Evolutionary conservation across 2,888 invertebrate species (phyloP).

Genomic region (Salticus scenicus): DNA sequence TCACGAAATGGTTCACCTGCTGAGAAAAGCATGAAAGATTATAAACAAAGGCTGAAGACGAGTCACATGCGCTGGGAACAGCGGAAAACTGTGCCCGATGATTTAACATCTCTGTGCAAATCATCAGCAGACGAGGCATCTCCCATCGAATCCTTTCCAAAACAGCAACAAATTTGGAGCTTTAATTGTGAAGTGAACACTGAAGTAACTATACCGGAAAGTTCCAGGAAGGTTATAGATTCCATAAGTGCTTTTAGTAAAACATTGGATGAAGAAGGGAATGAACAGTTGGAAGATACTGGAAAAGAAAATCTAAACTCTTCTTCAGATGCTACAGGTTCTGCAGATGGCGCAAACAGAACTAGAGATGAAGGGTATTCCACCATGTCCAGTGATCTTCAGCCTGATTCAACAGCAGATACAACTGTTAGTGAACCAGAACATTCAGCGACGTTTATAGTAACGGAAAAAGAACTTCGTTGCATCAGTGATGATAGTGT

Average conservation of each 20-base stretch:
- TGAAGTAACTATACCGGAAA: conserved; percentile 33
- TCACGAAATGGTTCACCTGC: conserved; percentile 37
- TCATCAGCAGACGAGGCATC: conserved; percentile 10
- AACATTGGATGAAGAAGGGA: conserved; percentile 28
- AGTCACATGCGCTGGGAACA: conserved; percentile 47
- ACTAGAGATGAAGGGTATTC: conserved; percentile 89
- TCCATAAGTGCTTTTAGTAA: conserved; percentile 38
- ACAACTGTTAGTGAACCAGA: conserved; percentile 61
- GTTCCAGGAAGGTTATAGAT: conserved; percentile 23
- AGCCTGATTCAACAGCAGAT: conserved; percentile 79
- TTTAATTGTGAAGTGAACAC: conserved; percentile 51
- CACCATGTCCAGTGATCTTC: conserved; percentile 88
- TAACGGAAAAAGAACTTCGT: conserved; percentile 33
- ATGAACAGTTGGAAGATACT: neutral
- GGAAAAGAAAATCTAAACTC: conserved; percentile 33
- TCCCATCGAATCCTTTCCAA: conserved; percentile 40
- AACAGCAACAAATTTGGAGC: conserved; percentile 56
- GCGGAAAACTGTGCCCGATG: conserved; percentile 20
- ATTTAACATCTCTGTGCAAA: conserved; percentile 20
- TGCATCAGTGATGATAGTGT: conserved; percentile 62
- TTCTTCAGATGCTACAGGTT: conserved; percentile 44
- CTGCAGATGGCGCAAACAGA: conserved; percentile 73
- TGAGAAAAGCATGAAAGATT: conserved; percentile 53
- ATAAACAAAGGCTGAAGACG: conserved; percentile 47
- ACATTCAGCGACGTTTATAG: conserved; percentile 45